Percentiles rank a stretch among this genome's conserved stretches.
Conservation (phyloP, 2,888 invertebrate genomes). For the Phaonia tiefii region DNA sequence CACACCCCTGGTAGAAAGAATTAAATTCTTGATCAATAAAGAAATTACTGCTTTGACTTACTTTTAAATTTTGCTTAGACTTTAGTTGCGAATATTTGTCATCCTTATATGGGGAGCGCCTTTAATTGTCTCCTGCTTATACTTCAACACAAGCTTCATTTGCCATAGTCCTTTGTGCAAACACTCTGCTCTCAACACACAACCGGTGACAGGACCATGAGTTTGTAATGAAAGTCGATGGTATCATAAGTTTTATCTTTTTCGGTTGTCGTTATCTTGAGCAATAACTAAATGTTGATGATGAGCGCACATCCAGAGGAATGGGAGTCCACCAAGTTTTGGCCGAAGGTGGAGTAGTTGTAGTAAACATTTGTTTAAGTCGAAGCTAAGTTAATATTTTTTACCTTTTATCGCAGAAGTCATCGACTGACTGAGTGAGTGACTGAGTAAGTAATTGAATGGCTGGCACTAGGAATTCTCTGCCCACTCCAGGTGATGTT, state of each 20-base stretch:
- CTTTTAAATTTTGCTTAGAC: too few relatives aligned
- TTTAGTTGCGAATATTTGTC: too few relatives aligned
- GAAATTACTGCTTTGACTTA: too few relatives aligned
- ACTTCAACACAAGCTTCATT: slow-evolving; percentile 49
- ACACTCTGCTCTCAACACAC: slow-evolving; percentile 6
- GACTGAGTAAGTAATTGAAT: too few relatives aligned
- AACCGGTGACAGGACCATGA: background rate
- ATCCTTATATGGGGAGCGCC: background rate
- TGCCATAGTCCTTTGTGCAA: slow-evolving; percentile 51
- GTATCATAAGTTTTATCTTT: slow-evolving; percentile 28
- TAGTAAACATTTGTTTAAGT: slow-evolving; percentile 16
- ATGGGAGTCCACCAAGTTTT: background rate
- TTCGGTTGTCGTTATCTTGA: too few relatives aligned
- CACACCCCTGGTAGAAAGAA: too few relatives aligned
- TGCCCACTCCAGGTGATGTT: background rate
- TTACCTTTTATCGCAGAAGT: slow-evolving; percentile 34
- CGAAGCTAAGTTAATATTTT: slow-evolving; percentile 54
- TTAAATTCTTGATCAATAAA: too few relatives aligned
- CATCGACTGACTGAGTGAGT: too few relatives aligned
- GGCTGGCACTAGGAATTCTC: background rate
- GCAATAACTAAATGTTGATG: too few relatives aligned
- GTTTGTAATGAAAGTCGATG: slow-evolving; percentile 35
- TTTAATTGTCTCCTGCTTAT: background rate
- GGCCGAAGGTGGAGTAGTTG: background rate
- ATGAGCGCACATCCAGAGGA: too few relatives aligned